Conservation (phyloP, 2,113 vertebrate genomes). For the Lynx canadensis region DNA sequence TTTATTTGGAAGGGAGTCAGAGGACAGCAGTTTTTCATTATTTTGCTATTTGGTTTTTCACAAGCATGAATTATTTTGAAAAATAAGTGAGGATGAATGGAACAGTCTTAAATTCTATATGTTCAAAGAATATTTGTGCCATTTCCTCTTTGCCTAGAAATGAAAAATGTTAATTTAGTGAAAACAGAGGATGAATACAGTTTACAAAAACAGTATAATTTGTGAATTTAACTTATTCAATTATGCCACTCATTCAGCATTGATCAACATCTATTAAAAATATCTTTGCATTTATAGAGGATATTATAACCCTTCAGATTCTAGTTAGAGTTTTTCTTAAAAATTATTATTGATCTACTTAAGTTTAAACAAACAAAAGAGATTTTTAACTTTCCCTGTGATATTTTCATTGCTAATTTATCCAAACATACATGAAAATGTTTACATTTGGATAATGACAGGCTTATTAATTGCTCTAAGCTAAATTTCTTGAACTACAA, state of each 20-base stretch:
- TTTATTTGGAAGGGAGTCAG: neutral
- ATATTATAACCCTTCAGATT: neutral
- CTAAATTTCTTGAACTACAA: constrained; percentile 36
- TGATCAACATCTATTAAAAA: neutral
- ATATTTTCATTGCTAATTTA: constrained; percentile 66
- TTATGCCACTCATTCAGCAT: neutral
- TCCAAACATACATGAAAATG: constrained; percentile 12
- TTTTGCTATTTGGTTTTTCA: neutral
- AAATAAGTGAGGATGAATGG: neutral
- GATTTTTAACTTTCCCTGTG: constrained; percentile 58
- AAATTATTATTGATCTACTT: constrained; percentile 66
- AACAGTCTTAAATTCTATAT: neutral
- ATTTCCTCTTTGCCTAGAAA: neutral
- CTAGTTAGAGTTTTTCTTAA: neutral
- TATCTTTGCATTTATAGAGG: neutral
- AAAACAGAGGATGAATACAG: neutral
- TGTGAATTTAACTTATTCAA: neutral
- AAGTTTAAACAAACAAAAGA: constrained; percentile 46
- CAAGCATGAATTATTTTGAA: neutral
- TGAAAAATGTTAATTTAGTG: neutral
- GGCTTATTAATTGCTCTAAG: constrained; percentile 51
- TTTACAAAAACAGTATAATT: neutral
- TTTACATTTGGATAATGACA: neutral
- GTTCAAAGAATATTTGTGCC: neutral
- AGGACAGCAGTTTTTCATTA: neutral